phyloP scores from a whole-genome alignment of 2,888 invertebrate species.

The Pollenia amentaria region DNA sequence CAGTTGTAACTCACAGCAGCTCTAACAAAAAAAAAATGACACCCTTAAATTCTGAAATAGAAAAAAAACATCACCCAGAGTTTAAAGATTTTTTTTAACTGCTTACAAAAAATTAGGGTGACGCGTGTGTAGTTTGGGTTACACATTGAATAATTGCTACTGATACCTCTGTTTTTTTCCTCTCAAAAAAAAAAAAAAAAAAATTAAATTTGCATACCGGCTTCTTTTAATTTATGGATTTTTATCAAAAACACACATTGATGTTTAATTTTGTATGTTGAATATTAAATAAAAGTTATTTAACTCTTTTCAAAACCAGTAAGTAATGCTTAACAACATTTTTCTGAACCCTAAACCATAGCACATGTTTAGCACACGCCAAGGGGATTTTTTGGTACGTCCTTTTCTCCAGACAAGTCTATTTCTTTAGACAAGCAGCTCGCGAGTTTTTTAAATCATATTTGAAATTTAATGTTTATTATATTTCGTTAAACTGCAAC shows the following conservation, averaged over 20 bases:
- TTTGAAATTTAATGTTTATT: conserved; percentile 11
- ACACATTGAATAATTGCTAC: conserved; percentile 72
- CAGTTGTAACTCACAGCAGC: conserved; percentile 1
- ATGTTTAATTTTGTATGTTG: conserved; percentile 66
- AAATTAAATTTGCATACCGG: conserved; percentile 75
- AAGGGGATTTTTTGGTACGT: conserved; percentile 30
- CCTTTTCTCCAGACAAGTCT: conserved; percentile 4
- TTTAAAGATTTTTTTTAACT: conserved; percentile 40
- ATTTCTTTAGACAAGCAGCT: not conserved
- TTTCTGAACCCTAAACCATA: conserved; percentile 38
- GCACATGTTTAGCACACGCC: conserved; percentile 73
- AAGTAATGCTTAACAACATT: conserved; percentile 9
- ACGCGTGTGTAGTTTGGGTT: conserved; percentile 64
- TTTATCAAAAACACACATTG: conserved; percentile 64
- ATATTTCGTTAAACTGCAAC: conserved; percentile 2
- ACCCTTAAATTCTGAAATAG: conserved; percentile 57
- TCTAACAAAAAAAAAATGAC: conserved; percentile 47
- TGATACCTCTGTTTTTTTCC: conserved; percentile 61
- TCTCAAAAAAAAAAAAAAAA: conserved; percentile 35
- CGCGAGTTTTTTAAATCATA: conserved; percentile 6
- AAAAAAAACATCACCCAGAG: conserved; percentile 65
- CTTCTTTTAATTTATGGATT: conserved; percentile 70
- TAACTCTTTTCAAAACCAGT: conserved; percentile 67
- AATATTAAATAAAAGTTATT: conserved; percentile 49
- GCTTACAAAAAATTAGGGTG: conserved; percentile 72